Evolutionary conservation across 2,888 invertebrate genomes (phyloP), one percentile per base, ranked within the genome.

Genomic region (Choreutis nemorana): DNA sequence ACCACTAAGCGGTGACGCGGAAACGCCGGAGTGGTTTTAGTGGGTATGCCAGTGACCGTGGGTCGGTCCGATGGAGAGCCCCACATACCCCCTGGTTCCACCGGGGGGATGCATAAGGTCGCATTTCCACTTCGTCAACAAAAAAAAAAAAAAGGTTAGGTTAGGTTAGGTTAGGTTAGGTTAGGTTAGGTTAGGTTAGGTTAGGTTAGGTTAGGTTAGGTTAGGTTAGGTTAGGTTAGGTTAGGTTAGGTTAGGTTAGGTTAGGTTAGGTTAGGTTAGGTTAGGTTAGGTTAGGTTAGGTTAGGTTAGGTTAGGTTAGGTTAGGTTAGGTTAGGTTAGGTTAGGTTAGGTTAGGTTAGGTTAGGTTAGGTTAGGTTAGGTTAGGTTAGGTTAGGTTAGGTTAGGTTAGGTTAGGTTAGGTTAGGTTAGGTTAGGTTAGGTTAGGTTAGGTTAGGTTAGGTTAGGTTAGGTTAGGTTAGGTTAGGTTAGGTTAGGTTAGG

Each of bases 161-260:
- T 30, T 30, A 26, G 22, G 20, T 22, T 30, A 26, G 25, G 30
- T 30, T 30, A 30, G 30, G 30, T 26, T 30, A 26, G 30, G 21
- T 26, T 26, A 25, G 30, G 24, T 30, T 30, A 30, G 30, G 30
- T 26, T 30, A 26, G 30, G 30, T 25, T 26, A 26, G 30, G 26
- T 26, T 26, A 30, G 26, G 29, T 29, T 29, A 29, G 29, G 29
- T 29, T 29, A 29, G 29, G 29, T 29, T 29, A 29, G 29, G 29
- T 29, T 14, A 13, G 20, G 9, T 14, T 29, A 29, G 14, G 29
- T 29, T 29, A 29, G 29, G 29, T 29, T 29, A 30, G 30, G 30
- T 30, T 30, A 30, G 30, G 30, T 30, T 30, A 30, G 30, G 30
- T 30, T 30, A 30, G 30, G 30, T 30, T 30, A 30, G 30, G 30